These are phyloP conservation scores for Adineta ricciae DNA, from an alignment of 2,888 invertebrate species.

Conservation along the genomic window DNA sequence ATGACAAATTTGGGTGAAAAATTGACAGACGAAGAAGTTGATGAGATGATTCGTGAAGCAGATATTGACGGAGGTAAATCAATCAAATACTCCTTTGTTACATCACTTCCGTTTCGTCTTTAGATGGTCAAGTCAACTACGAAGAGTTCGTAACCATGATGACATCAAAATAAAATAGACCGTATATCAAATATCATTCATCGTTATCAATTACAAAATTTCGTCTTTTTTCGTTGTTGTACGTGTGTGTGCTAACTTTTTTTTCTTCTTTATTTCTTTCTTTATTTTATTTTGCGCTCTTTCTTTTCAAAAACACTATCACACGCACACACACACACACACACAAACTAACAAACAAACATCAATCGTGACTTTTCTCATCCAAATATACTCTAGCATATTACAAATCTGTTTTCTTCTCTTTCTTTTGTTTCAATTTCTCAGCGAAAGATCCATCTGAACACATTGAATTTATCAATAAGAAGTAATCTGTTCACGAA, in stretches of 20 bases:
- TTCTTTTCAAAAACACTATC: neutral
- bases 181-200: conserved; percentile 2
- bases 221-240: neutral
- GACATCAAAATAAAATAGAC: conserved; percentile 31
- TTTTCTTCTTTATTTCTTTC: neutral
- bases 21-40: conserved; percentile 95
- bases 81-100: no score
- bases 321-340: neutral
- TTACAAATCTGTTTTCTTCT: neutral
- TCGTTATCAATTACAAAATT: conserved; percentile 16
- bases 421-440: neutral
- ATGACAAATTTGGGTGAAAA: conserved; percentile 99
- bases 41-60: conserved; percentile 97
- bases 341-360: neutral
- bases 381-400: neutral
- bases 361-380: neutral
- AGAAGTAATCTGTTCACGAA: neutral
- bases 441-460: neutral
- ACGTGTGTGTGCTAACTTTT: neutral
- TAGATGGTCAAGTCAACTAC: conserved; percentile 96
- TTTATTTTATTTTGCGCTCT: neutral
- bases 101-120: no score
- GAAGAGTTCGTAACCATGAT: conserved; percentile 52
- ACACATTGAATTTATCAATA: neutral
- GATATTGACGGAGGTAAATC: conserved; percentile 72